Percentiles rank a stretch among this genome's conserved stretches.
Evolutionary conservation across 2,797 vertebrate species (phyloP).

Genomic region (Hydrocynus forskahlii): DNA sequence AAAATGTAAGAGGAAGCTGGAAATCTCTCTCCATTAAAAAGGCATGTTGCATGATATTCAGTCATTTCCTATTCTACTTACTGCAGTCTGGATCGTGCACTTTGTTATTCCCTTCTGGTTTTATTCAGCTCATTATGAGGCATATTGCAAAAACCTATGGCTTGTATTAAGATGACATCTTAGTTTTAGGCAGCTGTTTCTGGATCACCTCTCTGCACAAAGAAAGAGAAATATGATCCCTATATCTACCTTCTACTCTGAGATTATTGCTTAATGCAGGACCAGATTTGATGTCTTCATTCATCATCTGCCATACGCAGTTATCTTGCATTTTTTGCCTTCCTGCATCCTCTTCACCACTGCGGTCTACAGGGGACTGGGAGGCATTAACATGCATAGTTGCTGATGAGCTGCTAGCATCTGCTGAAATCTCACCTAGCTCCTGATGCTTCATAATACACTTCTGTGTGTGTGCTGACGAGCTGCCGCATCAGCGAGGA

Average conservation of each 20-base stretch:
- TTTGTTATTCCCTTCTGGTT: neutral
- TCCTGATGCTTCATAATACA: constrained; percentile 27
- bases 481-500: constrained; percentile 29
- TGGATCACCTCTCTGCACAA: neutral
- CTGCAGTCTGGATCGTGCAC: neutral
- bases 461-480: constrained; percentile 27
- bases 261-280: neutral
- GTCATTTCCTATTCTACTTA: neutral
- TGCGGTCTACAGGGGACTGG: constrained; percentile 17
- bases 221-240: neutral
- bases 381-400: constrained; percentile 26
- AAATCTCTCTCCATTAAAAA: no score
- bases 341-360: neutral
- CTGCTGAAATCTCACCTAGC: constrained; percentile 38
- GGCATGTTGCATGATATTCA: no score
- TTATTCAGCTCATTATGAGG: neutral
- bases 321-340: neutral
- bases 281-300: neutral
- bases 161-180: neutral
- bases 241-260: neutral
- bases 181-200: neutral
- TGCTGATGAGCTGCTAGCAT: constrained; percentile 17
- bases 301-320: constrained; percentile 18
- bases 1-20: no score
- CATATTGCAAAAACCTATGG: neutral